phyloP scores from a whole-genome alignment of 2,888 invertebrate genomes.

The Lamellibrachia satsuma region DNA sequence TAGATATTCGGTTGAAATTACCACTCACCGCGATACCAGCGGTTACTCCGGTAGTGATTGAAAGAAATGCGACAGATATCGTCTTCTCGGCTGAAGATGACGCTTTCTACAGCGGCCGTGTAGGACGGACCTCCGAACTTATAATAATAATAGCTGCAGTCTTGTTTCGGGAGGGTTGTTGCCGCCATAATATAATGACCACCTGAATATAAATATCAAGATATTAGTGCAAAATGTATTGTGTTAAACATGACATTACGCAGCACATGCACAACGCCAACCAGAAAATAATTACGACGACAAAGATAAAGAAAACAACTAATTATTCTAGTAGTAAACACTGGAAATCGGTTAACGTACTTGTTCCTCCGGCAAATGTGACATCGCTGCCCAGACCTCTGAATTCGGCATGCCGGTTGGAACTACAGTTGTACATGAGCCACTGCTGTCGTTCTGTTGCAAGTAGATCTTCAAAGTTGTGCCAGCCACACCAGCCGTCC shows the following conservation, averaged over 20 bases:
- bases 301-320: neutral
- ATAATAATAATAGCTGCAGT: neutral
- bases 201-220: neutral
- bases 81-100: neutral
- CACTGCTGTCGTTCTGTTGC: neutral
- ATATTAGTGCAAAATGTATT: neutral
- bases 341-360: neutral
- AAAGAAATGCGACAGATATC: neutral
- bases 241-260: neutral
- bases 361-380: neutral
- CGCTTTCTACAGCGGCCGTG: neutral
- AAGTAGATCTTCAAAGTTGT: neutral
- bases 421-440: constrained; percentile 1
- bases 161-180: neutral
- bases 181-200: neutral
- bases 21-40: neutral
- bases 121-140: neutral
- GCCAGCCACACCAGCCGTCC: neutral
- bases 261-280: neutral
- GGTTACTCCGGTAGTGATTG: neutral
- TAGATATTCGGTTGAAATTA: neutral
- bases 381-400: neutral
- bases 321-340: no score
- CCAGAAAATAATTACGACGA: neutral
- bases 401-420: neutral